Evolutionary conservation across 2,113 vertebrate genomes (phyloP).

Genomic region (Rhegmatorhina hoffmannsi): DNA sequence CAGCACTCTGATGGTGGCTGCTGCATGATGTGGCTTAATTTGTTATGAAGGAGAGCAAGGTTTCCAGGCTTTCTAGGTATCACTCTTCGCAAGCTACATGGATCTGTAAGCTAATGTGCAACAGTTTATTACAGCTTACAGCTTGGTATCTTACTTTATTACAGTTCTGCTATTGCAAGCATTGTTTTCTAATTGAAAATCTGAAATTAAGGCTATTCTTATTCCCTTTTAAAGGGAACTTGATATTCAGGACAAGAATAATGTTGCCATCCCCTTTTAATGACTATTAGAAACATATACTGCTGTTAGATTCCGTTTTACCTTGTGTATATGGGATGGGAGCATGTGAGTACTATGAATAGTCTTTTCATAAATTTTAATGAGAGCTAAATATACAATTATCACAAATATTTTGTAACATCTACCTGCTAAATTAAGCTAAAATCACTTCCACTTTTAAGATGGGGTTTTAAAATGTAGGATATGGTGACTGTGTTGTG

Average conservation of each 20-base stretch:
- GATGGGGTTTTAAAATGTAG: not conserved
- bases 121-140: not conserved
- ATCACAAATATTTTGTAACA: not conserved
- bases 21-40: not conserved
- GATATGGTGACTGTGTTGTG: not conserved
- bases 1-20: not conserved
- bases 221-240: not conserved
- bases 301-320: not conserved
- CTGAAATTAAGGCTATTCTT: not conserved
- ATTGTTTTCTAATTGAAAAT: not conserved
- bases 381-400: not conserved
- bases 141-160: not conserved
- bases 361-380: not conserved
- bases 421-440: not conserved
- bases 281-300: not conserved
- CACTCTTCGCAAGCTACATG: not conserved
- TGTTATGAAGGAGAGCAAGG: not conserved
- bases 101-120: not conserved
- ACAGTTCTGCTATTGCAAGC: not conserved
- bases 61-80: not conserved
- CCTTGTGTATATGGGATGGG: not conserved
- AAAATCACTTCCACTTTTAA: not conserved
- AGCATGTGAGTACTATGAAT: not conserved
- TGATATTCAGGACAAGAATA: not conserved
- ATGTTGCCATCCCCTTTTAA: not conserved